Evolutionary conservation across 2,888 invertebrate species (phyloP).

Genomic region (Choreutis nemorana): DNA sequence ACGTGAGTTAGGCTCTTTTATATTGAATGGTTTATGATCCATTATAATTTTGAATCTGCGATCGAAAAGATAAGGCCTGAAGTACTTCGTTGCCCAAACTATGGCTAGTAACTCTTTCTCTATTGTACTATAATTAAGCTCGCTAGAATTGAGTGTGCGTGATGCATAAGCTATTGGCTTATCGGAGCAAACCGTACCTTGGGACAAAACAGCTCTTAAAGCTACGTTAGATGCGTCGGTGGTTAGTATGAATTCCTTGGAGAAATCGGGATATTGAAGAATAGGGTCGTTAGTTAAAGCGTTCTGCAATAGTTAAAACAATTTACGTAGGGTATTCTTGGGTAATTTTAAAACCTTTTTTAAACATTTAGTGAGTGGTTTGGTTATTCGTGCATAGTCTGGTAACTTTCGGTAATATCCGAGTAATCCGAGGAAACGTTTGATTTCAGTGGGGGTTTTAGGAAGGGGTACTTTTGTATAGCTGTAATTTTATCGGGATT

Average conservation of each 20-base stretch:
- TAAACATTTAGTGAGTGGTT: slow-evolving; percentile 13
- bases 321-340: slow-evolving; percentile 1
- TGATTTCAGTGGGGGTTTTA: slow-evolving; percentile 16
- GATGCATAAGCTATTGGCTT: slow-evolving; percentile 2
- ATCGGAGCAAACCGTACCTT: slow-evolving; percentile 4
- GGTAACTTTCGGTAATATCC: slow-evolving; percentile 19
- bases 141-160: neutral
- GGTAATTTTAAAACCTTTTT: slow-evolving; percentile 11
- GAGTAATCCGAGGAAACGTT: too few relatives aligned
- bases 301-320: slow-evolving; percentile 5
- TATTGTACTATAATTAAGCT: slow-evolving; percentile 7
- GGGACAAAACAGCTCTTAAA: slow-evolving; percentile 4
- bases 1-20: slow-evolving; percentile 12
- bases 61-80: slow-evolving; percentile 12
- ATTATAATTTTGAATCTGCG: slow-evolving; percentile 12
- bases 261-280: slow-evolving; percentile 3
- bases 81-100: slow-evolving; percentile 8
- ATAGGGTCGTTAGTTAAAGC: slow-evolving; percentile 5
- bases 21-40: slow-evolving; percentile 11
- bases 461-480: slow-evolving; percentile 16
- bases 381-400: slow-evolving; percentile 15
- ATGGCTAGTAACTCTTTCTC: slow-evolving; percentile 9
- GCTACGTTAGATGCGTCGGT: slow-evolving; percentile 1
- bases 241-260: slow-evolving; percentile 4
- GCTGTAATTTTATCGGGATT: slow-evolving; percentile 17